Percentiles rank a stretch among this genome's conserved stretches.
These are phyloP conservation scores for Tragelaphus imberbis DNA, from an alignment of 2,113 vertebrate species.

Conservation along the genomic window DNA sequence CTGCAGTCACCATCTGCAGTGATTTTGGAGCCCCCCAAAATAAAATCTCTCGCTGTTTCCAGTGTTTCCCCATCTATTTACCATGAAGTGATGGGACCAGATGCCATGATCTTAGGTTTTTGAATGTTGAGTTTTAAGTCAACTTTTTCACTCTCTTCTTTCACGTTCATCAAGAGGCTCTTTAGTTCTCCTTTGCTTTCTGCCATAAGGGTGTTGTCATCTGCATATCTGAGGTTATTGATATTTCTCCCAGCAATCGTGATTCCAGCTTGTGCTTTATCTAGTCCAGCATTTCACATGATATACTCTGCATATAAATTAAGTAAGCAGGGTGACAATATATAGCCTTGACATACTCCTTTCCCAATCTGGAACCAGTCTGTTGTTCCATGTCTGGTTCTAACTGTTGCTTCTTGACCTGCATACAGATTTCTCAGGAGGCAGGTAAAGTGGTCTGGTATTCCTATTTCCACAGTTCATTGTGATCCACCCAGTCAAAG, in stretches of 20 bases:
- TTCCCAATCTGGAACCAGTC: background rate
- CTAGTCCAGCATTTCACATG: background rate
- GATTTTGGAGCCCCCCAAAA: background rate
- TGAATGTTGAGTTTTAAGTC: background rate
- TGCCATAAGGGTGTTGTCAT: background rate
- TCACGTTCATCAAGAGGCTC: background rate
- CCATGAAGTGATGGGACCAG: background rate
- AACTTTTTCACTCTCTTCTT: background rate
- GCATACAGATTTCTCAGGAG: background rate
- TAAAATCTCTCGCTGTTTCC: background rate
- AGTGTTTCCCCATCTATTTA: background rate
- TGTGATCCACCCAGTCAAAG: background rate
- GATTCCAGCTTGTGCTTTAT: background rate
- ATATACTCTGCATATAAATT: background rate
- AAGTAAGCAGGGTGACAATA: background rate
- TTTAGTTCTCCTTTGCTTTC: background rate
- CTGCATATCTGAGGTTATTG: background rate
- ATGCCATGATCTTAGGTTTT: background rate
- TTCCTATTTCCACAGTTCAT: background rate
- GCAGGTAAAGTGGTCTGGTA: background rate
- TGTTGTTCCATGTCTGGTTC: background rate
- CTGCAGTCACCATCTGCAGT: background rate
- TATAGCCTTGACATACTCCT: background rate
- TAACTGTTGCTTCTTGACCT: background rate
- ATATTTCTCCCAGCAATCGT: background rate